Evolutionary conservation across 23 tunicate genomes (phyloP).

Genomic region (Phallusia fumigata): DNA sequence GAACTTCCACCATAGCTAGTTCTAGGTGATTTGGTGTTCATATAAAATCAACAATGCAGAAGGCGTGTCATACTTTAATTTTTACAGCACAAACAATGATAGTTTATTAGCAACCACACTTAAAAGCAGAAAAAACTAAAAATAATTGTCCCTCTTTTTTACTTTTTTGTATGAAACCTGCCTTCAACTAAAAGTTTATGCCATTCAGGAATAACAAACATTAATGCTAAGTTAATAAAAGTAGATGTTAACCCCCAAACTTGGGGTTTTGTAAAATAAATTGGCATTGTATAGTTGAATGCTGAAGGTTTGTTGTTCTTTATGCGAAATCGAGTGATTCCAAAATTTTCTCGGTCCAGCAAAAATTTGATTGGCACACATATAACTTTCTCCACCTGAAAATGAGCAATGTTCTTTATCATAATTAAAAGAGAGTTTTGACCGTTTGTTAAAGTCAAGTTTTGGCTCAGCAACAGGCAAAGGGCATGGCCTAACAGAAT

Average conservation of each 20-base stretch:
- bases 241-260: conserved; percentile 43
- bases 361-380: not conserved
- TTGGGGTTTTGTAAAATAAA: conserved; percentile 26
- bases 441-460: too few relatives aligned
- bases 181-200: not conserved
- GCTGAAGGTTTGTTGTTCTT: not conserved
- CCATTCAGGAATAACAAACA: conserved; percentile 11
- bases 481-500: too few relatives aligned
- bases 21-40: too few relatives aligned
- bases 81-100: too few relatives aligned
- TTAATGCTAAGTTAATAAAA: conserved; percentile 15
- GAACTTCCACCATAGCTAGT: too few relatives aligned
- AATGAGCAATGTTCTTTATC: too few relatives aligned
- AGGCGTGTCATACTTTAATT: too few relatives aligned
- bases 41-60: too few relatives aligned
- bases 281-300: conserved; percentile 19
- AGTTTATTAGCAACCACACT: too few relatives aligned
- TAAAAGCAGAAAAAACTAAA: not conserved
- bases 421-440: too few relatives aligned
- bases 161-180: not conserved
- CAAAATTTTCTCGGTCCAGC: not conserved
- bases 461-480: too few relatives aligned
- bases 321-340: conserved; percentile 12
- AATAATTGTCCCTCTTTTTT: not conserved
- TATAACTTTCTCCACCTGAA: conserved; percentile 11